These are phyloP conservation scores for Chironex yamaguchii DNA, from an alignment of 30 jellyfish, hydroid and myxozoan species.

Conservation along the genomic window DNA sequence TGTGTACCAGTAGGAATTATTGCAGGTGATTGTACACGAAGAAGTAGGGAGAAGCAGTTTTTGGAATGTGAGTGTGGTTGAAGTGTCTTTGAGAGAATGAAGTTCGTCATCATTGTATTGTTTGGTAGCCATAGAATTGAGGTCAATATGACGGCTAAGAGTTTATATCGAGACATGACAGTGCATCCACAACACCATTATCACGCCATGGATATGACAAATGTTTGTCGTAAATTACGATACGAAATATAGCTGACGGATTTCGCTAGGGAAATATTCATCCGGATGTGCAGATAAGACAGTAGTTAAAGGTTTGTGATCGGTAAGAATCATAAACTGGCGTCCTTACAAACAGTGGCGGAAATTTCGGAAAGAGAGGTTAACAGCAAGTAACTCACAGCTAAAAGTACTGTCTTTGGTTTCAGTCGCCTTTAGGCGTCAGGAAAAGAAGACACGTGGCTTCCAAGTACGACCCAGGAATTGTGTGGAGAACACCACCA, in stretches of 20 bases:
- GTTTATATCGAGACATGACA: no score
- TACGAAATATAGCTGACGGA: constrained; percentile 17
- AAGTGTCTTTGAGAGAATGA: no score
- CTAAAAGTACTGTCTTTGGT: constrained; percentile 5
- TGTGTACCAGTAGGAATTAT: no score
- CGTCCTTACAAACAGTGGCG: constrained; percentile 54
- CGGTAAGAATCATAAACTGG: constrained; percentile 1
- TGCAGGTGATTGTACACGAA: no score
- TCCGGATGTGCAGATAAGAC: constrained; percentile 31
- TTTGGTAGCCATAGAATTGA: no score
- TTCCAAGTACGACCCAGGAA: background rate
- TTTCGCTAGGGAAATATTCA: background rate
- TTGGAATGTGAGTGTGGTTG: no score
- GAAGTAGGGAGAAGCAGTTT: no score
- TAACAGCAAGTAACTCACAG: constrained; percentile 26
- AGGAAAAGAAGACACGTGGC: background rate
- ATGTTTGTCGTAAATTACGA: constrained; percentile 31
- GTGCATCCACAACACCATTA: constrained; percentile 65
- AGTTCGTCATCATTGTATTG: no score
- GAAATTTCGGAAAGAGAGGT: constrained; percentile 47
- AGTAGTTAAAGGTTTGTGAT: constrained; percentile 51
- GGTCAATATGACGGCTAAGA: no score
- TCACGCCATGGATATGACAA: constrained; percentile 16
- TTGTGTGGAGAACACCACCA: background rate
- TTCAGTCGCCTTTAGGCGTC: background rate